Evolutionary conservation across 2,888 invertebrate genomes (phyloP), one percentile per base, ranked within the genome.

Genomic region (Scaptomyza polygonia): DNA sequence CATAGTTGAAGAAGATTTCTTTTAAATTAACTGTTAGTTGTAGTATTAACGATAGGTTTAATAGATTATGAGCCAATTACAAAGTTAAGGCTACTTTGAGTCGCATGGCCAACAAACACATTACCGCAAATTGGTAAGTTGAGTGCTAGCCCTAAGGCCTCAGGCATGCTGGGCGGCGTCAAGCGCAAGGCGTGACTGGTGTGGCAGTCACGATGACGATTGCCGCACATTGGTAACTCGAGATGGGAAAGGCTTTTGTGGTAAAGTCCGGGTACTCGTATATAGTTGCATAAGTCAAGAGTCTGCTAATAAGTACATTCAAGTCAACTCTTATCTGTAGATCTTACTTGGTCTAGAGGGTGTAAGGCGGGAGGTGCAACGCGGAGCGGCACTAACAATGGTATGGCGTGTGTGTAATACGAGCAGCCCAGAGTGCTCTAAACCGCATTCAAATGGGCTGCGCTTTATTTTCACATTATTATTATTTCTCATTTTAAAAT

Each of bases 201-300:
- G 67, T 48, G 52, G 34, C 56, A 53, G 67, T 61, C 71, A 71
- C 66, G 48, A 71, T 65, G 59, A 66, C 67, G 40, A 55, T 58
- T 72, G 72, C 58, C 62, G 67, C 64, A 64, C 16, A 16, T 58
- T 58, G 63, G 73, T 62, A 73, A 73, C 55, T 42, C 39, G 73
- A 73, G 73, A 47, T 49, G 52, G 36, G 32, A 58, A 69, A 55
- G 61, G 61, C 21, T 45, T 16, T 73, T 65, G 61, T 47, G 73
- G 68, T 72, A 57, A 16, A 47, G 55, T 56, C 34, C 62, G 42
- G 53, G 63, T 72, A 72, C 58, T 72, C 64, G 67, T 63, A 72
- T 67, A 64, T 63, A 72, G 56, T 56, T 72, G 72, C 72, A 72
- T 72, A 72, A 72, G 59, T 54, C 68, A 29, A 63, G 54, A 48